These are phyloP conservation scores for Aradus depressus DNA, from an alignment of 2,888 invertebrate species.

Conservation along the genomic window DNA sequence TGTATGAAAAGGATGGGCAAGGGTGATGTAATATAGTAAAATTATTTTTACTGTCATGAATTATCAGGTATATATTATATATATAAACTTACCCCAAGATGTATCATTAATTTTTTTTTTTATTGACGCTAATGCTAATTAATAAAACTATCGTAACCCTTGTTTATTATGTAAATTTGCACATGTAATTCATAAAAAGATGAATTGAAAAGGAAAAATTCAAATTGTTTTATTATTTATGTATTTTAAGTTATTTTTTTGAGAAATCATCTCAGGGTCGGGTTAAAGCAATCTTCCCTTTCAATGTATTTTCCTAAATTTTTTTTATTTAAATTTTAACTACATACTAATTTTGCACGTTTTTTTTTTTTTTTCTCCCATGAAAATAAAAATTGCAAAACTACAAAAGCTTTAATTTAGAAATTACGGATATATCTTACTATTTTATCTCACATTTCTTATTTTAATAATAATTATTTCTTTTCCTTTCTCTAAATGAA, in stretches of 20 bases:
- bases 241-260: conserved; percentile 2
- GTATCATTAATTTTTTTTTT: conserved; percentile 22
- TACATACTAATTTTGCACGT: no score
- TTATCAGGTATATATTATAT: conserved; percentile 21
- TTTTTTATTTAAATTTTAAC: conserved; percentile 2
- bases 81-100: conserved; percentile 19
- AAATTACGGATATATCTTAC: no score
- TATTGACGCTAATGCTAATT: conserved; percentile 24
- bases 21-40: conserved; percentile 20
- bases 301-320: conserved; percentile 4
- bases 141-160: conserved; percentile 24
- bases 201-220: no score
- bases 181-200: conserved; percentile 24
- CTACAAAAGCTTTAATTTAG: no score
- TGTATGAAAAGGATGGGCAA: conserved; percentile 12
- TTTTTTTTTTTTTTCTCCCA: no score
- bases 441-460: no score
- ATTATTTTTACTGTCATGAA: conserved; percentile 27
- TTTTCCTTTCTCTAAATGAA: not conserved
- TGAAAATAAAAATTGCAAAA: no score
- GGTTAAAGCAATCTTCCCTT: conserved; percentile 16
- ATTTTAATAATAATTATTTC: no score
- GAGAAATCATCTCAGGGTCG: conserved; percentile 15
- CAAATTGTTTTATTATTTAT: conserved; percentile 5
- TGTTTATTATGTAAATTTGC: conserved; percentile 26